Evolutionary conservation across 2,888 invertebrate species (phyloP).

Genomic region (Drosophila seclusa): DNA sequence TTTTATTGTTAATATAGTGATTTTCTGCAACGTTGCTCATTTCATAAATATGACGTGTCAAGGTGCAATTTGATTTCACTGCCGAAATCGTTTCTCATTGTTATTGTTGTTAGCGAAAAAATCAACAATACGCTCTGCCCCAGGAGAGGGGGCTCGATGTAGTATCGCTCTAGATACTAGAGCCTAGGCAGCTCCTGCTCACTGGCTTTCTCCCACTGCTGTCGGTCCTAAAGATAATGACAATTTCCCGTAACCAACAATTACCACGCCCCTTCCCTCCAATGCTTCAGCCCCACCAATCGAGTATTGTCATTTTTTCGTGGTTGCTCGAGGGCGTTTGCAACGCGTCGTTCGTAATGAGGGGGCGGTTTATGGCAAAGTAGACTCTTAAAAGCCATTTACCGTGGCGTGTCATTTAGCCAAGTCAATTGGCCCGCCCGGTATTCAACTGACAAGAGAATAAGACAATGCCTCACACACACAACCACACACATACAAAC

Average conservation of each 20-base stretch:
- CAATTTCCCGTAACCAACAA: constrained; percentile 59
- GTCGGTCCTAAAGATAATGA: constrained; percentile 65
- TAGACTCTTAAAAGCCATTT: constrained; percentile 82
- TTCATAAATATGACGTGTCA: constrained; percentile 80
- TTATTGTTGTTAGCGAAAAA: constrained; percentile 47
- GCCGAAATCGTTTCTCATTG: constrained; percentile 39
- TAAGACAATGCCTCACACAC: constrained; percentile 36
- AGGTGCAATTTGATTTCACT: constrained; percentile 67
- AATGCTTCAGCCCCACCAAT: constrained; percentile 2
- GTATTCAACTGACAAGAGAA: constrained; percentile 45
- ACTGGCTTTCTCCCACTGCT: constrained; percentile 27
- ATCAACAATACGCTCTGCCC: constrained; percentile 8
- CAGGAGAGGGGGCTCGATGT: constrained; percentile 2
- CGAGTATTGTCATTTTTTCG: constrained; percentile 63
- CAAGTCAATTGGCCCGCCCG: constrained; percentile 76
- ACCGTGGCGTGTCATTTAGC: constrained; percentile 76
- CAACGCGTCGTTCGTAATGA: constrained; percentile 82
- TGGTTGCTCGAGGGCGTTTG: constrained; percentile 63
- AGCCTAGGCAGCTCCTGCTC: constrained; percentile 42
- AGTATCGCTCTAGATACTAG: constrained; percentile 41
- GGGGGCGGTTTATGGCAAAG: constrained; percentile 80
- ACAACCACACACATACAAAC: not conserved
- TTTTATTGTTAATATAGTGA: constrained; percentile 14
- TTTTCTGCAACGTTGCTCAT: constrained; percentile 78
- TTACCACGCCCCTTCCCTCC: not conserved